These are phyloP conservation scores for Festucalex cinctus DNA, from an alignment of 2,113 vertebrate species.

Conservation along the genomic window DNA sequence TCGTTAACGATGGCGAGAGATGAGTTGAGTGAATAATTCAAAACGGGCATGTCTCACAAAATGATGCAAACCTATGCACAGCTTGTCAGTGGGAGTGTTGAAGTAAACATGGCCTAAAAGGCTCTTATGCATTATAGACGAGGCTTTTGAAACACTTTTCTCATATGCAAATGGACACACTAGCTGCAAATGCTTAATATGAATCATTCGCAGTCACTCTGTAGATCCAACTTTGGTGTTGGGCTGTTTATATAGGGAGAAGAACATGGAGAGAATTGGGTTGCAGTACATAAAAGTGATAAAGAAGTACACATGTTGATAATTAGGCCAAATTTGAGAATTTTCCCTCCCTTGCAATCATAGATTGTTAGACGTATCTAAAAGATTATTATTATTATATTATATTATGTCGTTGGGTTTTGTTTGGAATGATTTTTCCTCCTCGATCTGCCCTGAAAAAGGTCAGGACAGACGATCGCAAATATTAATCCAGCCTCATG, in stretches of 20 bases:
- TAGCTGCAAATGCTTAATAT: slow-evolving; percentile 54
- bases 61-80: slow-evolving; percentile 69
- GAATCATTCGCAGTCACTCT: slow-evolving; percentile 37
- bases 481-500: neutral
- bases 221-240: slow-evolving; percentile 49
- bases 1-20: slow-evolving; percentile 67
- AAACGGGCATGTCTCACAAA: slow-evolving; percentile 72
- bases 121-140: slow-evolving; percentile 76
- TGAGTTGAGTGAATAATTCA: slow-evolving; percentile 81
- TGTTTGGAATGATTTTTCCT: too few species aligned
- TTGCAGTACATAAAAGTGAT: slow-evolving; percentile 30
- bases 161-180: slow-evolving; percentile 67
- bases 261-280: slow-evolving; percentile 30
- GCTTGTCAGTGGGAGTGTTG: slow-evolving; percentile 70
- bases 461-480: too few species aligned
- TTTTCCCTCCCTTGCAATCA: neutral
- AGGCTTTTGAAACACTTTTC: slow-evolving; percentile 68
- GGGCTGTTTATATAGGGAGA: slow-evolving; percentile 53
- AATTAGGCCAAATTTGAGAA: neutral
- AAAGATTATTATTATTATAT: too few species aligned
- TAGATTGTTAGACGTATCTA: neutral
- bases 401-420: too few species aligned
- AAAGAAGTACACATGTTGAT: slow-evolving; percentile 16
- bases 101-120: slow-evolving; percentile 75
- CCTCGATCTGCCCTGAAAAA: too few species aligned